Evolutionary conservation across 2,888 invertebrate species (phyloP).

Genomic region (Scaeva pyrastri): DNA sequence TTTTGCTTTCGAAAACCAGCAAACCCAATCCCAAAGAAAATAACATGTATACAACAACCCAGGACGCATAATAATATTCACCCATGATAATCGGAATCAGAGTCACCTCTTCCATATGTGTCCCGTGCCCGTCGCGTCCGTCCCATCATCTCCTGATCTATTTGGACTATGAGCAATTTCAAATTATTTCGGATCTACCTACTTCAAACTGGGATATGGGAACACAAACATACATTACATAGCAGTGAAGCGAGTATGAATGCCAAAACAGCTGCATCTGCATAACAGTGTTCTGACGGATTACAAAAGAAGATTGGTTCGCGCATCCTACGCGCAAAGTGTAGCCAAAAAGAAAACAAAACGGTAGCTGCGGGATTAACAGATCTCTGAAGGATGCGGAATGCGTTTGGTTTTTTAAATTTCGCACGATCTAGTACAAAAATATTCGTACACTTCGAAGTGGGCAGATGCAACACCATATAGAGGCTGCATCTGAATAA

Average conservation of each 20-base stretch:
- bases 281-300: neutral
- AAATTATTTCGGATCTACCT: slow-evolving; percentile 32
- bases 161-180: slow-evolving; percentile 16
- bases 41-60: neutral
- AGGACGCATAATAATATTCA: slow-evolving; percentile 55
- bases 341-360: slow-evolving; percentile 5
- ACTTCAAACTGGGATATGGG: neutral
- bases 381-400: slow-evolving; percentile 32
- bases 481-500: slow-evolving; percentile 26
- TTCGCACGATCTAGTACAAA: slow-evolving; percentile 58
- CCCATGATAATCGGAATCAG: slow-evolving; percentile 44
- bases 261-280: neutral
- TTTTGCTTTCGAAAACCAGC: neutral
- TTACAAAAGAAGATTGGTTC: slow-evolving; percentile 48
- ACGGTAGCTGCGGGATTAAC: slow-evolving; percentile 50
- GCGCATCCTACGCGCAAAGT: slow-evolving; percentile 41
- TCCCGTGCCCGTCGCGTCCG: too few relatives aligned
- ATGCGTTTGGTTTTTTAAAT: slow-evolving; percentile 64
- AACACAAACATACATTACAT: neutral
- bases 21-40: neutral
- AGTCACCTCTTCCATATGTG: slow-evolving; percentile 56
- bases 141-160: slow-evolving; percentile 1
- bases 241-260: neutral
- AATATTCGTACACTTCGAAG: neutral
- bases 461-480: slow-evolving; percentile 21